phyloP scores from a whole-genome alignment of 2,113 vertebrate species.

The Anolis carolinensis region DNA sequence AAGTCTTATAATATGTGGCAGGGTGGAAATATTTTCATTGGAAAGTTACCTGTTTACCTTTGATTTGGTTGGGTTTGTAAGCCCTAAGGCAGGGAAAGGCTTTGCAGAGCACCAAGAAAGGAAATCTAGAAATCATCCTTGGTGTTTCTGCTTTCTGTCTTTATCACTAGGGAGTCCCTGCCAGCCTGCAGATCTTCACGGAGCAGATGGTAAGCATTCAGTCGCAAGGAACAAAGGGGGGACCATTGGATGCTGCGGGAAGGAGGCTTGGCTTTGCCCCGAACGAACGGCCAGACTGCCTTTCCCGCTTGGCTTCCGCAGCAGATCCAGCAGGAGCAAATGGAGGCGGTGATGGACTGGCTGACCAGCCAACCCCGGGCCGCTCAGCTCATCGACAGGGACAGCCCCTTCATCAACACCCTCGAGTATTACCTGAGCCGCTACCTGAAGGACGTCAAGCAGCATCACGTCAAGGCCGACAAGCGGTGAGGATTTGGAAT shows the following conservation, averaged over 20 bases:
- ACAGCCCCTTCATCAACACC: slow-evolving; percentile 91
- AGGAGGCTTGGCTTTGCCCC: accelerated
- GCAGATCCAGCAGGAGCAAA: slow-evolving; percentile 94
- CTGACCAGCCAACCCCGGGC: slow-evolving; percentile 92
- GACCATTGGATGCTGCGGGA: not conserved
- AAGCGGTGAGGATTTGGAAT: slow-evolving; percentile 82
- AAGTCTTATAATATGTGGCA: no score
- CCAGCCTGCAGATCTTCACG: slow-evolving; percentile 93
- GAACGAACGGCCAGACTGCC: accelerated
- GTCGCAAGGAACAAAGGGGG: accelerated
- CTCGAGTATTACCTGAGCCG: slow-evolving; percentile 90
- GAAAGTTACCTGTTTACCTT: no score
- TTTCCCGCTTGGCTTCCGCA: slow-evolving; percentile 52
- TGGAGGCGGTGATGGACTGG: slow-evolving; percentile 94
- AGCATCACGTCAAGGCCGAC: slow-evolving; percentile 92
- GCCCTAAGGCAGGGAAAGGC: no score
- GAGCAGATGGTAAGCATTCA: slow-evolving; percentile 91
- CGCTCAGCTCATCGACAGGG: slow-evolving; percentile 94
- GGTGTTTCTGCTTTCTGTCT: slow-evolving; percentile 6
- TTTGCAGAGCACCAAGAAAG: not conserved
- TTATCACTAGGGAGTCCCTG: slow-evolving; percentile 83
- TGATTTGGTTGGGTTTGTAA: no score
- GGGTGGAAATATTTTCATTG: no score
- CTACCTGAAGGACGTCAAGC: slow-evolving; percentile 95
- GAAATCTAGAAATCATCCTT: not conserved